phyloP scores from a whole-genome alignment of 2,888 invertebrate species.

The Rhagonycha fulva region DNA sequence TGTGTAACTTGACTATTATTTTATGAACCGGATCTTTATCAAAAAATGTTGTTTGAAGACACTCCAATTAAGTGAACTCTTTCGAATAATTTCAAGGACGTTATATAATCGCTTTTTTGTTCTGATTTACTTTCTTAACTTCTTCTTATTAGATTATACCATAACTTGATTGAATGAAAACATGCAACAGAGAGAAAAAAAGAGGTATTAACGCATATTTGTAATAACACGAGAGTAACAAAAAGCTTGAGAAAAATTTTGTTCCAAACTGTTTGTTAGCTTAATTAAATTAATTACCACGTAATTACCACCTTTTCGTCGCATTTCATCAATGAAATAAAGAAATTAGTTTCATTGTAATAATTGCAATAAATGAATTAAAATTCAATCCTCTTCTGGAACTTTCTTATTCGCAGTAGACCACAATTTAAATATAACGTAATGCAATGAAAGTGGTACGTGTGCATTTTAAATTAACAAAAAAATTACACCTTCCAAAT shows the following conservation, averaged over 20 bases:
- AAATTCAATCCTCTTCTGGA: neutral
- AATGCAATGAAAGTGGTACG: neutral
- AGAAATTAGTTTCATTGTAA: neutral
- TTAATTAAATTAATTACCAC: neutral
- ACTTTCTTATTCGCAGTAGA: neutral
- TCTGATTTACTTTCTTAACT: neutral
- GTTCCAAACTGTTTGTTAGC: neutral
- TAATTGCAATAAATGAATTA: neutral
- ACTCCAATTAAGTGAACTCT: constrained; percentile 1
- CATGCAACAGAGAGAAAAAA: neutral
- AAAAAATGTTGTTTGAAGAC: neutral
- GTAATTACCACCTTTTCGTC: neutral
- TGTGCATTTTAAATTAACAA: neutral
- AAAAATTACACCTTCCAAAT: neutral
- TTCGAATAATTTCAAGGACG: constrained; percentile 3
- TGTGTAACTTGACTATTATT: neutral
- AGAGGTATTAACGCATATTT: neutral
- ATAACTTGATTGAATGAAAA: neutral
- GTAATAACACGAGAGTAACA: neutral
- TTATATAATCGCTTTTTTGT: neutral
- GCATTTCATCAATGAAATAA: neutral
- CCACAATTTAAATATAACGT: neutral
- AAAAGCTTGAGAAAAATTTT: neutral
- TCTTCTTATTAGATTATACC: neutral
- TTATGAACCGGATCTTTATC: neutral